A percentile compares a stretch with the other conserved stretches of the same genome.
These are phyloP conservation scores for Apis laboriosa DNA, from an alignment of 1,140 invertebrate genomes.

Conservation along the genomic window DNA sequence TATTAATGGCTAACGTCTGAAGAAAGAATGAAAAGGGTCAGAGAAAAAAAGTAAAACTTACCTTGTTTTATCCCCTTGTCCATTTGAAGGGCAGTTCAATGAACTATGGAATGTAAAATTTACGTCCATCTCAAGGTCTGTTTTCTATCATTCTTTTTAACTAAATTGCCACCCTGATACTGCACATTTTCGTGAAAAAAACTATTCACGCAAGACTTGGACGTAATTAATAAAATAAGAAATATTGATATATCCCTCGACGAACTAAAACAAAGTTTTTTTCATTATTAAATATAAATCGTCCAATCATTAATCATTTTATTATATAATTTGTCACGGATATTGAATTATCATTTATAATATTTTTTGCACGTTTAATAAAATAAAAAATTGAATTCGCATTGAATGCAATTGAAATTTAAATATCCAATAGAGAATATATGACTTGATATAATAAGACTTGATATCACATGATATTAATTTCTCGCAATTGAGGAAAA, in stretches of 20 bases:
- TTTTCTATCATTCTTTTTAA: constrained; percentile 34
- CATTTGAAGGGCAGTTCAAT: constrained; percentile 52
- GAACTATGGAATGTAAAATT: constrained; percentile 51
- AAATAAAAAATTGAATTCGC: neutral
- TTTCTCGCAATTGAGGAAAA: neutral
- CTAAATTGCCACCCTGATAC: neutral
- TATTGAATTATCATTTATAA: neutral
- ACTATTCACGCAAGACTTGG: neutral
- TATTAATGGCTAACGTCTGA: constrained; percentile 47
- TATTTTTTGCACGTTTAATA: neutral
- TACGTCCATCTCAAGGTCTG: constrained; percentile 50
- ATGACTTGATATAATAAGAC: neutral
- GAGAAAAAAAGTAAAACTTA: constrained; percentile 11
- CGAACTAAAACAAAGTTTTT: neutral
- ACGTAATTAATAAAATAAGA: neutral
- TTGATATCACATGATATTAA: neutral
- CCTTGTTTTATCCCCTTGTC: constrained; percentile 44
- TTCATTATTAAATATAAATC: no score
- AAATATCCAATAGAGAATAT: neutral
- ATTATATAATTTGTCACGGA: neutral
- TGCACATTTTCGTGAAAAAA: neutral
- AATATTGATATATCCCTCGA: neutral
- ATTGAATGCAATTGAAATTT: neutral
- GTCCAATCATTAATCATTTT: neutral
- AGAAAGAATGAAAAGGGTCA: constrained; percentile 19